phyloP scores from a whole-genome alignment of 1,140 invertebrate genomes.

The Drosophila repletoides region DNA sequence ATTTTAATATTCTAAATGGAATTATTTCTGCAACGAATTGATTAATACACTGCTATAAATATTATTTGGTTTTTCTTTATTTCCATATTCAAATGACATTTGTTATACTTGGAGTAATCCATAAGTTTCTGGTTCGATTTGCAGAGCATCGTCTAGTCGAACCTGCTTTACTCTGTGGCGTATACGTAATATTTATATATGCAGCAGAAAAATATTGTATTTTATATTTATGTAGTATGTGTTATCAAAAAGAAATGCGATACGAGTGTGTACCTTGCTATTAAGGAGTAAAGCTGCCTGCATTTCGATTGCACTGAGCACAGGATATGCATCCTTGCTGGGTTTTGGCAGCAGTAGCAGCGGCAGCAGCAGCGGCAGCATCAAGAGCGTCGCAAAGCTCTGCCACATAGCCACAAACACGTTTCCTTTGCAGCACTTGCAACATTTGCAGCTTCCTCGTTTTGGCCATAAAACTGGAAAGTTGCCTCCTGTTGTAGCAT shows the following conservation, averaged over 20 bases:
- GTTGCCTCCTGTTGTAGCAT: constrained; percentile 5
- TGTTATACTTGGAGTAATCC: too few species aligned
- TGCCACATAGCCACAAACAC: constrained; percentile 55
- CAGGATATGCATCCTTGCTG: constrained; percentile 36
- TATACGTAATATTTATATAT: constrained; percentile 16
- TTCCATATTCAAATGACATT: too few species aligned
- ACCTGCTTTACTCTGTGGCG: background rate
- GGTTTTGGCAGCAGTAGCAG: constrained; percentile 25
- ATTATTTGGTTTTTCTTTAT: too few species aligned
- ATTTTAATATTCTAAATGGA: too few species aligned
- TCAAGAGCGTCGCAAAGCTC: constrained; percentile 60
- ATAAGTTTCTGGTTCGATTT: too few species aligned
- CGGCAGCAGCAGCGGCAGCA: constrained; percentile 45
- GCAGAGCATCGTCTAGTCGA: too few species aligned
- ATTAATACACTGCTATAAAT: too few species aligned
- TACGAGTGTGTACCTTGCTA: constrained; percentile 5
- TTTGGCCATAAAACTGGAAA: constrained; percentile 61
- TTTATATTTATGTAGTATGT: constrained; percentile 46
- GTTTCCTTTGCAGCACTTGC: constrained; percentile 40
- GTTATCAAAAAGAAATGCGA: background rate
- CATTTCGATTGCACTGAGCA: constrained; percentile 41
- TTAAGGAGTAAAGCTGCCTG: constrained; percentile 40
- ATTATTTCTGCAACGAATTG: too few species aligned
- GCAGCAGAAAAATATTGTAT: constrained; percentile 17
- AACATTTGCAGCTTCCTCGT: constrained; percentile 47